A percentile compares a stretch with the other conserved stretches of the same genome.
Conservation (phyloP, 2,888 invertebrate genomes). For the Leucozona laternaria region DNA sequence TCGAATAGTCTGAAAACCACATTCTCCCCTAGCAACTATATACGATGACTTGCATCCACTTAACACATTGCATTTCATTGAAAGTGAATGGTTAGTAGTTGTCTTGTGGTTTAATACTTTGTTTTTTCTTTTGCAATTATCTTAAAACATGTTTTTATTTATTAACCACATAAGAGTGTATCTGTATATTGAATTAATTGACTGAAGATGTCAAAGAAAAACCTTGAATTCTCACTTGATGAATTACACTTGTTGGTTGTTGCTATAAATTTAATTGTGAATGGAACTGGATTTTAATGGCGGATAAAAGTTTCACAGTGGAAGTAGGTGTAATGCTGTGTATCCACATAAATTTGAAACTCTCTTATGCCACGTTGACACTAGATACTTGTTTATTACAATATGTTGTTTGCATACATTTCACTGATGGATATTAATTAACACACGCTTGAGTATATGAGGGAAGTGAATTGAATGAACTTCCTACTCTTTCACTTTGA, state of each 20-base stretch:
- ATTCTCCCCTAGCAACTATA: not conserved
- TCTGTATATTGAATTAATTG: slow-evolving; percentile 49
- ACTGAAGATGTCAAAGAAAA: slow-evolving; percentile 64
- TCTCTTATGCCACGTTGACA: slow-evolving; percentile 58
- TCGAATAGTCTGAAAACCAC: slow-evolving; percentile 11
- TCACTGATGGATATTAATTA: slow-evolving; percentile 25
- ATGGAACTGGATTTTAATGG: slow-evolving; percentile 49
- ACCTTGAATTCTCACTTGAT: slow-evolving; percentile 66
- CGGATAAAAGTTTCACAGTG: not conserved
- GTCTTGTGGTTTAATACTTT: slow-evolving; percentile 54
- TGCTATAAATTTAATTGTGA: slow-evolving; percentile 41
- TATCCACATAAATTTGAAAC: slow-evolving; percentile 38
- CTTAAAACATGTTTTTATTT: slow-evolving; percentile 58
- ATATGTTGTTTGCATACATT: slow-evolving; percentile 28
- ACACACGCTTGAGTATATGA: slow-evolving; percentile 2
- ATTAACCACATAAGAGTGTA: slow-evolving; percentile 3
- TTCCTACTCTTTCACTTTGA: slow-evolving; percentile 62
- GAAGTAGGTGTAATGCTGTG: slow-evolving; percentile 29
- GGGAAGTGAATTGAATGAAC: slow-evolving; percentile 49
- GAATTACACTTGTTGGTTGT: slow-evolving; percentile 59
- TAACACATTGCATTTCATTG: slow-evolving; percentile 25
- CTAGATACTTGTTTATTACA: not conserved
- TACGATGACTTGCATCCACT: slow-evolving; percentile 19
- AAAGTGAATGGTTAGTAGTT: slow-evolving; percentile 68
- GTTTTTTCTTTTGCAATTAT: slow-evolving; percentile 24